Percentiles rank a stretch among this genome's conserved stretches.
phyloP scores from a whole-genome alignment of 2,888 invertebrate species.

The Caenorhabditis parvicauda region DNA sequence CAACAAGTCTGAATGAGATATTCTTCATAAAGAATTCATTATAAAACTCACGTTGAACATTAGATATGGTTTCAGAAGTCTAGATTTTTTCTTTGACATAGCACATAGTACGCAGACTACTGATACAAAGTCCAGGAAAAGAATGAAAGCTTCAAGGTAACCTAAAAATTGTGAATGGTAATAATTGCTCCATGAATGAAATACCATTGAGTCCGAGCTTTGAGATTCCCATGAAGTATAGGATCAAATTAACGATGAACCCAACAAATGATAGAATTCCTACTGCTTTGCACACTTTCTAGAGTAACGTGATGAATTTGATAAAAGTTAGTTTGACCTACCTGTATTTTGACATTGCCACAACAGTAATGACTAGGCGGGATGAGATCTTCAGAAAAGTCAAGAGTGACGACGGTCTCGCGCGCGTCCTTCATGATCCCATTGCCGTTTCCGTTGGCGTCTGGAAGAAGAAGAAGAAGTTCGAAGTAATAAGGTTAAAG shows the following conservation, averaged over 20 bases:
- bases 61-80: conserved; percentile 39
- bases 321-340: conserved; percentile 5
- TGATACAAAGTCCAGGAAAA: conserved; percentile 35
- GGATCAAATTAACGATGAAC: conserved; percentile 26
- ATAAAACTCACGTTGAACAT: conserved; percentile 34
- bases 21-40: background rate
- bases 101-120: conserved; percentile 31
- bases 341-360: conserved; percentile 18
- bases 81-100: conserved; percentile 33
- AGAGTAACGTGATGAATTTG: too few species aligned
- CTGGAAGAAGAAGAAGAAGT: conserved; percentile 7
- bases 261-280: conserved; percentile 33
- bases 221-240: conserved; percentile 30
- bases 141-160: conserved; percentile 27
- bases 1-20: conserved; percentile 27
- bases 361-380: conserved; percentile 28
- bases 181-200: background rate
- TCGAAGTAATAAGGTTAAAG: too few species aligned
- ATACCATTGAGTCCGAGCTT: conserved; percentile 26
- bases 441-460: conserved; percentile 25
- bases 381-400: conserved; percentile 26
- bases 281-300: conserved; percentile 34
- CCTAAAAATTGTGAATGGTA: conserved; percentile 11
- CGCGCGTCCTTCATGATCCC: conserved; percentile 24
- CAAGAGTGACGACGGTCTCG: conserved; percentile 28